Base-by-base conservation (phyloP, 2,113 vertebrate species). In the Toxostoma redivivum region DNA sequence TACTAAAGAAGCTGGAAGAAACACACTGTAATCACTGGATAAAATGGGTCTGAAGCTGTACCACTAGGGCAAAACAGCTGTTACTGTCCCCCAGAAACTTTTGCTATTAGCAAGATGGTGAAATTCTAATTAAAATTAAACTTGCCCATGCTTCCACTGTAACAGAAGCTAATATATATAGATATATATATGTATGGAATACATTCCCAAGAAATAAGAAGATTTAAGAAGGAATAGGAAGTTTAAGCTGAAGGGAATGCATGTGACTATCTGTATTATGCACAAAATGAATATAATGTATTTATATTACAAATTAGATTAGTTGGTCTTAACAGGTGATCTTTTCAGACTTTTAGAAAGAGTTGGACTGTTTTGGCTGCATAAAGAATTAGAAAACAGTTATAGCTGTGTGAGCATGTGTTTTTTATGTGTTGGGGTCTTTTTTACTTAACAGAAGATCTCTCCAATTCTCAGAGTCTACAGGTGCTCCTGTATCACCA, bases 221-320 rank as follows among this genome's bases (percentile, higher is more conserved):
- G 30, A 66, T 12, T 28, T 48, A 47, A 88, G 47, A 81, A 82
- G 61, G 24, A 79, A 33, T 11, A 33, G 27, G 27, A 67, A 91
- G 15, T 30, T 44, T 87, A 64, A 89, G 6, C 14, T 44, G 84
- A 70, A 81, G 30, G 27, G 38, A 81, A 73, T 33, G 16, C 21
- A 37, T 17, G 2, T 57, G 30, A 54, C 12, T 7, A 42, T 66
- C 47, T 45, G 9, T 53, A 21, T 64, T 53, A 35, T 0, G 0
- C 10, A 57, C 28, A 69, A 53, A 69, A 48, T 12, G 13, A 40
- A 60, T 42, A 58, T 18, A 47, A 44, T 31, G 5, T 22, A 35
- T 53, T 89, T 84, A 18, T 82, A 60, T 40, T 25, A n/a, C 25
- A 62, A 65, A 38, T 64, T 15, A 69, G 18, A 9, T 24, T 74